Conservation (phyloP, 1,140 invertebrate species). For the Papilio glaucus region DNA sequence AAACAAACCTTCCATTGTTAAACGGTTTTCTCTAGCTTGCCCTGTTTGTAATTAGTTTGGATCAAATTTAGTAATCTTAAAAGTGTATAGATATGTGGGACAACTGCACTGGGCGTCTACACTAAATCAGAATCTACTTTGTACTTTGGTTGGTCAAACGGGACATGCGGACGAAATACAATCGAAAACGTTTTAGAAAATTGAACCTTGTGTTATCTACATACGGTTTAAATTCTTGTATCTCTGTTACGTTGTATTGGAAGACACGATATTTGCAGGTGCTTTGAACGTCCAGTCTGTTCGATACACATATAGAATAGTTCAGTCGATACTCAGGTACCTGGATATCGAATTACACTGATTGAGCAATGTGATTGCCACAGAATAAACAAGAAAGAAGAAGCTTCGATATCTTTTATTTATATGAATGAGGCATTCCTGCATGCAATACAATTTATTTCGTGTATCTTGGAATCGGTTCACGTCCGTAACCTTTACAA, state of each 20-base stretch:
- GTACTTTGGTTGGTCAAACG: neutral
- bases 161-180: neutral
- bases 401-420: neutral
- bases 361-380: neutral
- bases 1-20: too few relatives aligned
- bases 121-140: conserved; percentile 5
- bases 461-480: too few relatives aligned
- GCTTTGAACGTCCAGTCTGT: neutral
- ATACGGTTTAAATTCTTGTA: neutral
- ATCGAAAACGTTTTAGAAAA: neutral
- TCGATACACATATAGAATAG: neutral
- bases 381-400: neutral
- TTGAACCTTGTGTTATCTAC: neutral
- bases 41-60: too few relatives aligned
- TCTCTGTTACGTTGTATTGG: neutral
- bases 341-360: neutral
- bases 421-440: conserved; percentile 28
- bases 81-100: too few relatives aligned
- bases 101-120: neutral
- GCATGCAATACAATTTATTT: too few relatives aligned
- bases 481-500: too few relatives aligned
- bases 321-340: neutral
- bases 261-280: conserved; percentile 1
- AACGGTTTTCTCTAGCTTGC: too few relatives aligned
- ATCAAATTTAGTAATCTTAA: too few relatives aligned